A percentile compares a stretch with the other conserved stretches of the same genome.
phyloP scores from a whole-genome alignment of 37 sponge, comb jelly and placozoan species.

The Ianthella basta region DNA sequence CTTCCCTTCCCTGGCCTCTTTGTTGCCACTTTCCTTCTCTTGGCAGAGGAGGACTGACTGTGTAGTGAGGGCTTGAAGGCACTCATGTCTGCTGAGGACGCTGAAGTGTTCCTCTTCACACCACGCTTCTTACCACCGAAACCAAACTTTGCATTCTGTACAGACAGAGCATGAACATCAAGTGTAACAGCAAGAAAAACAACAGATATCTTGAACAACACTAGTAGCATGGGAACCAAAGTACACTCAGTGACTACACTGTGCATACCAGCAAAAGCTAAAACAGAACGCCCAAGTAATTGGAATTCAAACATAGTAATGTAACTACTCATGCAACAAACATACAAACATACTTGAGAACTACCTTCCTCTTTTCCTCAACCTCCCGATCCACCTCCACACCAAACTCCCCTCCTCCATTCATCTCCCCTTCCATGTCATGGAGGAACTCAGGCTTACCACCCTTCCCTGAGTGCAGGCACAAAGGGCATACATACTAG shows the following conservation, averaged over 20 bases:
- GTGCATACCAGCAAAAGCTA: too few relatives aligned
- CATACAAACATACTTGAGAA: too few relatives aligned
- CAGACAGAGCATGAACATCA: not conserved
- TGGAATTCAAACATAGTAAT: too few relatives aligned
- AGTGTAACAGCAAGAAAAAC: not conserved
- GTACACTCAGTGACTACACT: too few relatives aligned
- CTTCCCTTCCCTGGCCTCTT: slow-evolving; percentile 44
- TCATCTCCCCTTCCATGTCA: not conserved
- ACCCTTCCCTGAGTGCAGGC: not conserved
- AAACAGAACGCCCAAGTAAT: too few relatives aligned
- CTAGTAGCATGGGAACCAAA: too few relatives aligned
- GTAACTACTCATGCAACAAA: too few relatives aligned
- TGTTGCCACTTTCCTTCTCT: slow-evolving; percentile 34
- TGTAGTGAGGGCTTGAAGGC: slow-evolving; percentile 52
- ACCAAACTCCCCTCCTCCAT: not conserved
- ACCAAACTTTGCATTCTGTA: slow-evolving; percentile 81
- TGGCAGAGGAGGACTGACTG: not conserved
- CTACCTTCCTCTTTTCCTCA: not conserved
- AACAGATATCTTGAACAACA: too few relatives aligned
- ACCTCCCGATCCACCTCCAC: not conserved
- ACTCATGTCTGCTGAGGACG: slow-evolving; percentile 86
- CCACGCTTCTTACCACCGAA: slow-evolving; percentile 81
- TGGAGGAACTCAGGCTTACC: not conserved
- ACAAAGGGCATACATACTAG: too few relatives aligned
- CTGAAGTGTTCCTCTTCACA: slow-evolving; percentile 80